Evolutionary conservation across 1,140 invertebrate genomes (phyloP), one percentile per base, ranked within the genome.

Genomic region (Zaprionus lachaisei): DNA sequence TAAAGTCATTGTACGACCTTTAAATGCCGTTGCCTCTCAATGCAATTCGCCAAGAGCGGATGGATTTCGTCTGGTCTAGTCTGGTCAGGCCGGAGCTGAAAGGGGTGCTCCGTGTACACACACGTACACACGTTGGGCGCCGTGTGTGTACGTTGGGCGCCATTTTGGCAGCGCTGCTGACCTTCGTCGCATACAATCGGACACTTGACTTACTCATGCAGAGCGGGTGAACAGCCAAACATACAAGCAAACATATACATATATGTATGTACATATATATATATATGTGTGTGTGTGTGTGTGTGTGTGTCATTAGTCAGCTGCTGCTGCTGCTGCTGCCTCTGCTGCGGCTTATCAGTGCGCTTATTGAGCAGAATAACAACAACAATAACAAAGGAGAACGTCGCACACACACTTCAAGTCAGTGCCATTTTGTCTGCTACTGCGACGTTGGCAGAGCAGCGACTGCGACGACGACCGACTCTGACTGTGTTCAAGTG

Each of bases 1-100:
- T 55, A 81, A 84, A 83, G 78, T 84, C 81, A 81, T 79, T 84
- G 68, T 75, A 69, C 78, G 78, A 84, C 81, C 82, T 84, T 84
- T 83, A 75, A 64, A 79, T 72, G 71, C 71, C 47, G 78, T 75
- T 87, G 58, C 56, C 58, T 80, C 69, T 78, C 69, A 72, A 61
- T 77, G 64, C 54, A 74, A 61, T 65, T 75, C 71, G 57, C 56
- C 44, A 74, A 34, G 9, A 34, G 58, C 66, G 67, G 22, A 64
- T 65, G 24, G 17, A 60, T 37, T 64, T 72, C 41, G 44, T 75
- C 62, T 73, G 56, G 31, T 34, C 31, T 34, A 9, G 31, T 34
- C 31, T 34, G 31, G 31, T 34, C 31, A 34, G 31, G 31, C 9
- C 31, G 9, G 31, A 34, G 9, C 31, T 34, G 31, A 34, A 34